Base-by-base conservation (phyloP, 2,888 invertebrate genomes). In the Dynastes tityus region DNA sequence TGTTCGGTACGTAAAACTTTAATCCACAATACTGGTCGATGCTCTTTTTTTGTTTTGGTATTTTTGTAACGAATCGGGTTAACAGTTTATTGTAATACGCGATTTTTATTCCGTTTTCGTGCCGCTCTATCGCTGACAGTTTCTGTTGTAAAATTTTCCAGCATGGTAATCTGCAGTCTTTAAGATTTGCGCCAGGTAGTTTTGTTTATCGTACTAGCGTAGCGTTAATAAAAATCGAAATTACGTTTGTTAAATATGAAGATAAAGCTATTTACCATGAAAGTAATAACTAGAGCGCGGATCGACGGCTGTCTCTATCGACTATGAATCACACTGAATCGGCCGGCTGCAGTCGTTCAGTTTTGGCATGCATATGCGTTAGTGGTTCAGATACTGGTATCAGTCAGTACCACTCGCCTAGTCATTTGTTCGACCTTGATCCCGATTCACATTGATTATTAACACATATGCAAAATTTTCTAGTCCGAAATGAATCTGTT, bases 61-160 rank as follows among this genome's bases (percentile, higher is more conserved):
- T 37, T 70, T 70, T 58, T 8, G 8, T 8, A 53, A 40, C 22
- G 40, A 11, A 40, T 61, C 13, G 40, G 29, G 40, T 73, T 73
- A 73, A 58, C 58, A 73, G 73, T 73, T 73, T 73, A 73, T 73
- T 58, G 71, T 73, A 40, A 73, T 58, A 58, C 40, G 58, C n/a
- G 71, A 40, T 73, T 73, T 73, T 73, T 58, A 73, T 73, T 58
- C 58, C 58, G 11, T 37, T 58, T 55, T 40, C n/a, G 68, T 51
- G 68, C 37, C 58, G 73, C 37, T 55, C 45, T 40, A 73, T 40
- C 22, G 16, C 37, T 16, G 58, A 37, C 61, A 40, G 65, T 27
- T 22, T 22, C 5, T 6, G 22, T 16, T 58, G 3, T 58, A 58
- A 22, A 16, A 51, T 40, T 73, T 73, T 40, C 22, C 11, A 49